Percentiles rank a stretch among this genome's conserved stretches.
Conservation (phyloP, 1,140 invertebrate species). For the Rhagoletis zephyria region DNA sequence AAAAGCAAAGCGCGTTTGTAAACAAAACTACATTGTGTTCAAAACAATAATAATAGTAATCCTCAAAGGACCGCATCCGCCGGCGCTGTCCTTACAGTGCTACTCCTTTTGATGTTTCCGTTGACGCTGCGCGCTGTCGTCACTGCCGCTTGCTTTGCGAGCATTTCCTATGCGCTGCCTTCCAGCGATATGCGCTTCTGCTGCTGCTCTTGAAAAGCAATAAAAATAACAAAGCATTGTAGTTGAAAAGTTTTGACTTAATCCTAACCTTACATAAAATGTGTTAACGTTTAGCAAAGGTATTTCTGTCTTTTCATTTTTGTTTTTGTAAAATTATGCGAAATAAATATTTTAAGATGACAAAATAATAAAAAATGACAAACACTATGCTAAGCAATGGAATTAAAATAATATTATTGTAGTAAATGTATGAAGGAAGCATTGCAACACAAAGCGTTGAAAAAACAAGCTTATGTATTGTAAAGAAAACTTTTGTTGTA, state of each 20-base stretch:
- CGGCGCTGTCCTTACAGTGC: neutral
- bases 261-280: neutral
- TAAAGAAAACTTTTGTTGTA: neutral
- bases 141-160: neutral
- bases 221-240: neutral
- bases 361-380: neutral
- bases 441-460: neutral
- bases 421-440: neutral
- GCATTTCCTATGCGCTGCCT: neutral
- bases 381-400: neutral
- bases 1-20: neutral
- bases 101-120: neutral
- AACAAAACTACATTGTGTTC: constrained; percentile 22
- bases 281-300: neutral
- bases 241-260: constrained; percentile 5
- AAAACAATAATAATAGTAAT: constrained; percentile 39
- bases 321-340: neutral
- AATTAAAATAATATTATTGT: constrained; percentile 3
- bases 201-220: neutral
- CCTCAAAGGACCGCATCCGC: constrained; percentile 11
- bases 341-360: too few relatives aligned
- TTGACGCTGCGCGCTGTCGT: neutral
- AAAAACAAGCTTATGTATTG: neutral
- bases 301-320: neutral
- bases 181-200: neutral